Base-by-base conservation (phyloP, 2,888 invertebrate genomes). In the Galerucella pusilla region DNA sequence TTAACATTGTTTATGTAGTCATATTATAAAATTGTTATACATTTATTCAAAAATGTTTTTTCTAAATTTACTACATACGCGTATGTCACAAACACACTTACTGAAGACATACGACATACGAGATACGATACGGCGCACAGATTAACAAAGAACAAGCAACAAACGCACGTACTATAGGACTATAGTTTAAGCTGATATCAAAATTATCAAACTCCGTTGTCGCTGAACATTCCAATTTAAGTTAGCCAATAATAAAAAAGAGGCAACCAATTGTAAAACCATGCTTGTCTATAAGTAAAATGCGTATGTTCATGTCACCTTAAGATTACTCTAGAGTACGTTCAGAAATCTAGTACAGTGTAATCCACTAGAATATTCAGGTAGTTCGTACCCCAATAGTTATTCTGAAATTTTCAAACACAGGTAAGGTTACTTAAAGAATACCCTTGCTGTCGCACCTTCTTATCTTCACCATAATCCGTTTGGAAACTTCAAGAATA, bases 31-130 rank as follows among this genome's bases (percentile, higher is more conserved):
- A 45, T 20, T 65, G 46, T 11, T 20, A 46, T 16, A 16, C 20
- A 11, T 65, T 65, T 45, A 65, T 49, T 20, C 6, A 45, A 28
- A 59, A 68, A 68, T 54, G 25, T 42, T 20, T 59, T 68, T 68
- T 46, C 35, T 68, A 49, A 28, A 7, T 49, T 20, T 49, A 49
- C 20, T 45, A 46, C 69, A 69, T 49, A 49, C 69, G 69, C 69
- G 54, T n/a, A 28, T 69, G 61, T 69, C 49, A 68, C 59, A 52
- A 67, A 54, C n/a, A 46, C n/a, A 65, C 46, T 61, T 35, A 61
- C 61, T 16, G 3, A n/a, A 28, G 46, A 65, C 45, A 11, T 42
- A 65, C 46, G 16, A 20, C 45, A 12, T 42, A 65, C 64, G 12
- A n/a, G n/a, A n/a, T n/a, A n/a, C n/a, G n/a, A n/a, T n/a, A n/a